Base-by-base conservation (phyloP, 2,797 vertebrate genomes). In the Balearica regulorum region DNA sequence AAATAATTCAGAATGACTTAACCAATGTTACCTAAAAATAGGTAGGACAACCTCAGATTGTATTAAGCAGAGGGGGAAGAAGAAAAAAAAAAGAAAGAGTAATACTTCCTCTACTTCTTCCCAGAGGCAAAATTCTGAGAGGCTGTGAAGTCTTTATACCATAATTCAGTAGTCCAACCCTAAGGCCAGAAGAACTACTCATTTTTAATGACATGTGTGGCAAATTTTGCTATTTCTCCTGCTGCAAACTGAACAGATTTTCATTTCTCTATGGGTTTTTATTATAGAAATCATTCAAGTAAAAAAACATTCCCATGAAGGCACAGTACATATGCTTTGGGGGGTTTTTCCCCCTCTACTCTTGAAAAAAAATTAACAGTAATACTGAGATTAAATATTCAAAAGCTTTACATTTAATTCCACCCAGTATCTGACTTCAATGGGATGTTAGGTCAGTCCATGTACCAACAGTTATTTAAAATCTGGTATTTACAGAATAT, bases 101-200 rank as follows among this genome's bases (percentile, higher is more conserved):
- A 85, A 31, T 77, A 70, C 16, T 25, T 88, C 17, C 29, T 93
- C 35, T 73, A 1, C 49, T 58, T 81, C 37, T 83, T 68, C 48
- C 72, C 41, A 61, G 48, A 89, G 66, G 83, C 68, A 92, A 86
- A 71, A 90, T 71, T 90, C 61, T 65, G 65, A 87, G 61, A 83
- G 14, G 9, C 41, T 83, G 28, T 65, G 26, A 94, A 86, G 61
- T 43, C 53, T 91, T 95, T 78, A 21, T 39, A n/a, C 17, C 0
- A 0, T 72, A 90, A 81, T 58, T 72, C 75, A 81, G 41, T 37
- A 69, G 65, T 83, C 72, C 43, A 84, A 22, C 26, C 58, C 68
- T 66, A 80, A 12, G 90, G 37, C 37, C 12, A 90, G 41, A 64
- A 85, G 22, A 86, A 37, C 44, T 61, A 57, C n/a, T 54, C 7